Evolutionary conservation across 2,113 vertebrate species (phyloP), one percentile per base, ranked within the genome.

Genomic region (Sminthopsis crassicaudata): DNA sequence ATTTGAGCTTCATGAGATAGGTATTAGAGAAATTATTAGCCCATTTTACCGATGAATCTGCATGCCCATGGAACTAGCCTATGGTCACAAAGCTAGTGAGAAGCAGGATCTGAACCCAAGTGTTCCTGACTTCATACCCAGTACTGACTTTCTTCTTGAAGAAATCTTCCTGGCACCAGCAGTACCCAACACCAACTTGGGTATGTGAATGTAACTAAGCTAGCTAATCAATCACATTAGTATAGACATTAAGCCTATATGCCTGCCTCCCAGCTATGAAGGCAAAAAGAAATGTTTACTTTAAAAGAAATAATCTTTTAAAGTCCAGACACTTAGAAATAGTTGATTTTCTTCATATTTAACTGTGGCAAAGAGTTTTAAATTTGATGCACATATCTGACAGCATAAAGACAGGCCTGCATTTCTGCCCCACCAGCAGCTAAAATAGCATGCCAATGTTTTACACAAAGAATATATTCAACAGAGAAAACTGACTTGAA

Each of bases 251-350:
- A n/a, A 52, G n/a, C 48, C 57, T 8, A 91, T 8, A 91, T 0
- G 51, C 52, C 57, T 0, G 53, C 52, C 76, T 92, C 94, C 19
- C 5, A 90, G 48, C 57, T 84, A 96, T 2, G 89, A 53, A 84
- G n/a, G 60, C n/a, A 94, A 95, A 93, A n/a, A 89, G 76, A 84
- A 92, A 53, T 42, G 90, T 76, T 93, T 88, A 96, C 52, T 60
- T 27, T 57, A 25, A 91, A 90, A 93, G 53, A 96, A 94, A 51
- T 91, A 88, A 95, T 0, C 53, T 52, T 96, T 93, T 90, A 60
- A 52, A 25, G 48, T 0, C 91, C 19, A 11, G 36, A 23, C 53
- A 90, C 95, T 96, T n/a, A 91, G 48, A 36, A 54, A 51, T 54
- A 54, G 46, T 36, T 53, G 88, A 36, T 60, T 89, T 53, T 46